Base-by-base conservation (phyloP, 2,797 vertebrate genomes). In the Nannoperca obscura region DNA sequence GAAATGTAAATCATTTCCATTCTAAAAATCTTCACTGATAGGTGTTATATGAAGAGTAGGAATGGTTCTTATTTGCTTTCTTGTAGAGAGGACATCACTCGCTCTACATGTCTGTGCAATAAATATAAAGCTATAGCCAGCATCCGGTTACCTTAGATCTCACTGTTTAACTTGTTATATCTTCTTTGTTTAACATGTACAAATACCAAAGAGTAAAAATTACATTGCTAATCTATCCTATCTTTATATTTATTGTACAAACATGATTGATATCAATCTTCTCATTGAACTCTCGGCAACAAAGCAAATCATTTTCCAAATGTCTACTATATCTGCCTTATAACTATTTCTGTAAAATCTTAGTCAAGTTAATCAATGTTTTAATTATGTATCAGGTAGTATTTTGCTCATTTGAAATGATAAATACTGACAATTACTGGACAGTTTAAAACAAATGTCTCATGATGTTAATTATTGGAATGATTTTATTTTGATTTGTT, bases 351-450 rank as follows among this genome's bases (percentile, higher is more conserved):
- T 54, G 11, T 54, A 32, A 60, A 40, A 5, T 44, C 12, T 13
- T 58, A 14, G 8, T 27, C 24, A 27, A 27, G 24, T 27, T 27
- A 27, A 27, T 27, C 12, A 63, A 59, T 17, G 0, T 40, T 61
- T 61, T 12, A 8, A 71, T 58, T 38, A 22, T 49, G 34, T 40
- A 49, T 71, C 34, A 46, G 11, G 47, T 30, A 14, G 19, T 74
- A 67, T 57, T 58, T 60, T 42, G 3, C 13, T 34, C 30, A 40
- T 71, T 53, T 75, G 13, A 68, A 75, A 75, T 13, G 2, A 30
- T 34, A 10, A 40, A 53, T 49, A 47, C 12, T 65, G 50, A 57
- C 8, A 20, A 60, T 81, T 44, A 46, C 15, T 6, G 32, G 15
- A 19, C 27, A 49, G 19, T 54, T 6, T 44, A 5, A 22, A 24